Evolutionary conservation across 2,888 invertebrate species (phyloP).

Genomic region (Coelinius sp.): DNA sequence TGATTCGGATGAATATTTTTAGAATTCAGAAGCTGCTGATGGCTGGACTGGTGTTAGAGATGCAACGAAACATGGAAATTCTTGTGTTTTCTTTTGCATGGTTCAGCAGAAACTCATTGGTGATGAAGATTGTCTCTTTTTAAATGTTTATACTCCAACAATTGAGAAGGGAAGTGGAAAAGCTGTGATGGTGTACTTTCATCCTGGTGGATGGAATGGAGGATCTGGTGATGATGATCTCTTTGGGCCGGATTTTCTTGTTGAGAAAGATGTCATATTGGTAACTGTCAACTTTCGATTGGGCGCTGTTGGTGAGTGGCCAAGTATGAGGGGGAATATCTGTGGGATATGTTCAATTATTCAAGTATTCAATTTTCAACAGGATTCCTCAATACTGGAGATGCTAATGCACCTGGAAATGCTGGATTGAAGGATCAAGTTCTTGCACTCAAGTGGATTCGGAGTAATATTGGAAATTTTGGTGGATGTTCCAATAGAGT

Average conservation of each 20-base stretch:
- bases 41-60: slow-evolving; percentile 62
- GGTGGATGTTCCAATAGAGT: slow-evolving; percentile 61
- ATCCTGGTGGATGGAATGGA: slow-evolving; percentile 57
- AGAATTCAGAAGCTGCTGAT: slow-evolving; percentile 57
- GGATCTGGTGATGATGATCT: slow-evolving; percentile 55
- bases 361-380: background rate
- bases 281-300: slow-evolving; percentile 62
- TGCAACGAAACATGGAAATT: slow-evolving; percentile 56
- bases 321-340: background rate
- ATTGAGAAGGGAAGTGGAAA: slow-evolving; percentile 56
- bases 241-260: slow-evolving; percentile 60
- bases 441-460: slow-evolving; percentile 62
- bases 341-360: background rate
- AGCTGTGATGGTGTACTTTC: slow-evolving; percentile 62
- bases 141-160: slow-evolving; percentile 63
- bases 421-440: slow-evolving; percentile 63
- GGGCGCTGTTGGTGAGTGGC: slow-evolving; percentile 59
- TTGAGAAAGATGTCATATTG: slow-evolving; percentile 63
- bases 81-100: slow-evolving; percentile 61
- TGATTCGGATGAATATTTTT: background rate
- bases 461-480: slow-evolving; percentile 62
- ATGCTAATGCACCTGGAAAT: slow-evolving; percentile 62
- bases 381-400: slow-evolving; percentile 62
- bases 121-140: slow-evolving; percentile 62
- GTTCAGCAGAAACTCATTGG: slow-evolving; percentile 55